Conservation (phyloP, 2,888 invertebrate species). For the Gari tellinella region DNA sequence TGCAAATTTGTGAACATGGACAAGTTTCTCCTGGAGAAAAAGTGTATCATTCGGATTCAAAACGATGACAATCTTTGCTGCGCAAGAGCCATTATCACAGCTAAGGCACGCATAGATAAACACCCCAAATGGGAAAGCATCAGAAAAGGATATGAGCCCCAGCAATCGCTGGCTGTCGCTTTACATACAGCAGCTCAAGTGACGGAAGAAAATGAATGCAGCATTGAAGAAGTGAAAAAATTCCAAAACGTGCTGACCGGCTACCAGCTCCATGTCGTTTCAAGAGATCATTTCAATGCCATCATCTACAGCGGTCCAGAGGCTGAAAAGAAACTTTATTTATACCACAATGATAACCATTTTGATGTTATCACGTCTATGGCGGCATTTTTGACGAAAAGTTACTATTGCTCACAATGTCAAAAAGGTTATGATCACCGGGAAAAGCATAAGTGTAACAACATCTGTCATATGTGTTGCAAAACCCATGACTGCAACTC, state of each 20-base stretch:
- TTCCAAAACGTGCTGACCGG: constrained; percentile 28
- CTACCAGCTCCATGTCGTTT: constrained; percentile 41
- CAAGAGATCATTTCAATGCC: constrained; percentile 39
- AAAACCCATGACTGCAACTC: neutral
- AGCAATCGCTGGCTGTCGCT: constrained; percentile 25
- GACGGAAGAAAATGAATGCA: constrained; percentile 31
- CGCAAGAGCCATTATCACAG: constrained; percentile 44
- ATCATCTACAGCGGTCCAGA: constrained; percentile 47
- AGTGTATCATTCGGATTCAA: constrained; percentile 32
- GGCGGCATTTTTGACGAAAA: constrained; percentile 36
- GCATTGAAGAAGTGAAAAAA: constrained; percentile 40
- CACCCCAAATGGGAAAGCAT: constrained; percentile 29
- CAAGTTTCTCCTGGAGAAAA: constrained; percentile 23
- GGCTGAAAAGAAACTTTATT: constrained; percentile 24
- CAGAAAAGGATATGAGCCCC: constrained; percentile 22
- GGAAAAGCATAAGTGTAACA: constrained; percentile 16
- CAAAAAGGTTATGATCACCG: constrained; percentile 28
- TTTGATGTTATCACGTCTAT: constrained; percentile 50
- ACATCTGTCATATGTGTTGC: constrained; percentile 15
- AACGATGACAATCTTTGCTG: constrained; percentile 46
- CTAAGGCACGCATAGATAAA: constrained; percentile 36
- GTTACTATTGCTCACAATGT: constrained; percentile 32
- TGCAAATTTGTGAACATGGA: constrained; percentile 36
- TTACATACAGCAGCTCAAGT: constrained; percentile 34
- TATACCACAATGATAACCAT: constrained; percentile 45